phyloP scores from a whole-genome alignment of 2,113 vertebrate species.

The Apteryx owenii region DNA sequence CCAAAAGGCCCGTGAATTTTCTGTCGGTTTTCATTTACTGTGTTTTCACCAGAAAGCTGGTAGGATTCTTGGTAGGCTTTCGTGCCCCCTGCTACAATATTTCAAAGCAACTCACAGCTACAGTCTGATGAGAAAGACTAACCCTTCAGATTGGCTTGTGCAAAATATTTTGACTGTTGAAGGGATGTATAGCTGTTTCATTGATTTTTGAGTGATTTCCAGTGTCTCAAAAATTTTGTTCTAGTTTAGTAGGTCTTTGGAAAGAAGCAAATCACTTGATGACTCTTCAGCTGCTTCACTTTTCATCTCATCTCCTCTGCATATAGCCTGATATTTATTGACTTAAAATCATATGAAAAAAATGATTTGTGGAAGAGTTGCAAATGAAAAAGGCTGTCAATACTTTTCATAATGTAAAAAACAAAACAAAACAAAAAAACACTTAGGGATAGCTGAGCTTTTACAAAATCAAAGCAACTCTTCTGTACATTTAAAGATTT shows the following conservation, averaged over 20 bases:
- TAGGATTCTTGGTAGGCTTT: not conserved
- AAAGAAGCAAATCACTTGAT: slow-evolving; percentile 13
- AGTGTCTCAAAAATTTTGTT: not conserved
- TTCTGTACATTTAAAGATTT: slow-evolving; percentile 15
- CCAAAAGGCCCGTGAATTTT: not conserved
- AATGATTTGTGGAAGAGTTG: not conserved
- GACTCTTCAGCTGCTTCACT: not conserved
- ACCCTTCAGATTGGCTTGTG: not conserved
- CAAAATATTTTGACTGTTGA: not conserved
- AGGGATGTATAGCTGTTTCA: not conserved
- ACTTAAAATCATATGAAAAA: slow-evolving; percentile 4
- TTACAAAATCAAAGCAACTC: slow-evolving; percentile 20
- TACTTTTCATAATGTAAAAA: not conserved
- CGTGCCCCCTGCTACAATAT: not conserved
- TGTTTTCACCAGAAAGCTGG: not conserved
- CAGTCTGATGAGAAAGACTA: not conserved
- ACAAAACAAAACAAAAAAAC: not conserved
- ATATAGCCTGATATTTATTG: slow-evolving; percentile 4
- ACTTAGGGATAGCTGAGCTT: slow-evolving; percentile 2
- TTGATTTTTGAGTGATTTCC: not conserved
- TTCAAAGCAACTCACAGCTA: not conserved
- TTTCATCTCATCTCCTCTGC: slow-evolving; percentile 7
- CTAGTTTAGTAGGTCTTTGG: not conserved
- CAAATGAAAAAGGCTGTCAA: slow-evolving; percentile 21
- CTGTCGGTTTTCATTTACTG: not conserved